Conservation (phyloP, 2,113 vertebrate species). For the Grus americana region DNA sequence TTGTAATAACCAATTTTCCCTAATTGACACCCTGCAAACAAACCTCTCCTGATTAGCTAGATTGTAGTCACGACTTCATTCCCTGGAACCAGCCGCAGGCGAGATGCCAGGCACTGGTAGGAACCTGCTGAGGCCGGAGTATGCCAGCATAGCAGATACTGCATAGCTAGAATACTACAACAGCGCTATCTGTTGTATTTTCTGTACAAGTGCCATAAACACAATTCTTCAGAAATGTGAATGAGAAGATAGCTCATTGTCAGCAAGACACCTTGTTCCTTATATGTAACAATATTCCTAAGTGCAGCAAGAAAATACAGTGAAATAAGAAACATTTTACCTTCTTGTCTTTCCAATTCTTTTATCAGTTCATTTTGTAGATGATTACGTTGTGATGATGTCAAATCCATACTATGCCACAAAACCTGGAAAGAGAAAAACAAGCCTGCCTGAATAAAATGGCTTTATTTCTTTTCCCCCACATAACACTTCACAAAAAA, state of each 20-base stretch:
- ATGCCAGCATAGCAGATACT: not conserved
- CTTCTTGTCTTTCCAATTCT: constrained; percentile 47
- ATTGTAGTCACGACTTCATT: not conserved
- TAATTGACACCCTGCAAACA: not conserved
- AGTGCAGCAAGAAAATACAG: not conserved
- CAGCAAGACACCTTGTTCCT: not conserved
- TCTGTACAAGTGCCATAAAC: not conserved
- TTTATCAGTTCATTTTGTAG: not conserved
- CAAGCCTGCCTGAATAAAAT: not conserved
- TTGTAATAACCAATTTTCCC: not conserved
- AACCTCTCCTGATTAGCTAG: not conserved
- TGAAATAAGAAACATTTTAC: constrained; percentile 58
- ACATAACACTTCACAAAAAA: not conserved
- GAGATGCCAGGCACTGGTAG: not conserved
- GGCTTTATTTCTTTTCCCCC: not conserved
- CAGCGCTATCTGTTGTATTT: not conserved
- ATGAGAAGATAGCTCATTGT: not conserved
- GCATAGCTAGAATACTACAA: not conserved
- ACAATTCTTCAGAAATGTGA: not conserved
- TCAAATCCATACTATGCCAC: constrained; percentile 52
- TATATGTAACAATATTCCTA: not conserved
- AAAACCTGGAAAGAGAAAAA: constrained; percentile 17
- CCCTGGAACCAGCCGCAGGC: not conserved
- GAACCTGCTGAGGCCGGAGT: not conserved
- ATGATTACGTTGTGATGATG: not conserved